Conservation (phyloP, 1,140 invertebrate genomes). For the Epicauta chinensis region DNA sequence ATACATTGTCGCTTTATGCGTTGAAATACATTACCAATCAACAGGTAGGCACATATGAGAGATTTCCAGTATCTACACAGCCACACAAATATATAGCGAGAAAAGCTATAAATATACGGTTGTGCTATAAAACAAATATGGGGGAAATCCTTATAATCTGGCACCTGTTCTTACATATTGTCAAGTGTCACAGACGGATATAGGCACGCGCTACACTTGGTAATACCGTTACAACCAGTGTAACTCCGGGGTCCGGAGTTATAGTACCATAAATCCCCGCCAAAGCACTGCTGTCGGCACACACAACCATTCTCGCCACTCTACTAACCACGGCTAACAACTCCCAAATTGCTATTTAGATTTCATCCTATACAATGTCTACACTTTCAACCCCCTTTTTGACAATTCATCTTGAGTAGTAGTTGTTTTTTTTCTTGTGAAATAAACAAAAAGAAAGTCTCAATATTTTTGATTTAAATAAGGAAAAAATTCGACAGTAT, state of each 20-base stretch:
- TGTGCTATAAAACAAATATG: slow-evolving; percentile 29
- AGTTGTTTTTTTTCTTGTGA: background rate
- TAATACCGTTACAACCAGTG: slow-evolving; percentile 6
- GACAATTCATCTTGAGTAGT: slow-evolving; percentile 2
- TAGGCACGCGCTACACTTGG: slow-evolving; percentile 31
- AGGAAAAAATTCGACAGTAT: too few species aligned
- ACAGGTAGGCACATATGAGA: slow-evolving; percentile 1
- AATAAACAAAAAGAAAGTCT: background rate
- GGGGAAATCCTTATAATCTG: slow-evolving; percentile 30
- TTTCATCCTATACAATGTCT: slow-evolving; percentile 17
- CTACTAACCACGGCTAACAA: slow-evolving; percentile 41
- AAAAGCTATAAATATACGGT: slow-evolving; percentile 20
- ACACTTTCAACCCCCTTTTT: slow-evolving; percentile 5
- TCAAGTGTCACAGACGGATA: slow-evolving; percentile 28
- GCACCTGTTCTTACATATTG: slow-evolving; percentile 25
- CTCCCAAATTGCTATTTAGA: slow-evolving; percentile 41
- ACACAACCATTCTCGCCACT: slow-evolving; percentile 33
- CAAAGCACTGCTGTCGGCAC: slow-evolving; percentile 32
- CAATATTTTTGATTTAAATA: too few species aligned
- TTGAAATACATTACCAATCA: background rate
- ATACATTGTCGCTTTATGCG: too few species aligned
- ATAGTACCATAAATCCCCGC: slow-evolving; percentile 34
- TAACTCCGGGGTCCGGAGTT: slow-evolving; percentile 23
- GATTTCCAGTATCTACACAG: too few species aligned
- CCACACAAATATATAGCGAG: too few species aligned